Conservation (phyloP, 2,113 vertebrate genomes). For the Atractosteus spatula region DNA sequence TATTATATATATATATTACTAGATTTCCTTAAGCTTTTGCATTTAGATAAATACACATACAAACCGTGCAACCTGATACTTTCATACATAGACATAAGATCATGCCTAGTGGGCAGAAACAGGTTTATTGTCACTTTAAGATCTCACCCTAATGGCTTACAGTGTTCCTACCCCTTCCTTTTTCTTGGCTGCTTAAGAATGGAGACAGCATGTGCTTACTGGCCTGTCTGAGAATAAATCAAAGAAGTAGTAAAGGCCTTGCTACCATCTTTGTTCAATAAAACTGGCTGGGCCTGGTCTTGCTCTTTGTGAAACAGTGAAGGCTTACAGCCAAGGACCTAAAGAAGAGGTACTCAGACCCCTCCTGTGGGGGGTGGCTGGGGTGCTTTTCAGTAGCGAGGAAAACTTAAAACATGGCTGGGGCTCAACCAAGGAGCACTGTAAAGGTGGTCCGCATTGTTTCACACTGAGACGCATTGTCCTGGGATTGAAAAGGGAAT, state of each 20-base stretch:
- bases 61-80: too few relatives aligned
- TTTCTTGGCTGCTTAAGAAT: background rate
- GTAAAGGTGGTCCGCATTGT: conserved; percentile 24
- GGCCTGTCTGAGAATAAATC: conserved; percentile 14
- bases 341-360: conserved; percentile 22
- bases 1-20: too few relatives aligned
- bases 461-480: conserved; percentile 16
- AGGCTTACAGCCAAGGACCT: conserved; percentile 16
- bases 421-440: conserved; percentile 24
- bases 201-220: conserved; percentile 11
- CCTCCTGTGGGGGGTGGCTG: conserved; percentile 15
- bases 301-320: conserved; percentile 1
- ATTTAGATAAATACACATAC: too few relatives aligned
- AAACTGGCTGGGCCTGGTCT: conserved; percentile 5
- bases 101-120: background rate
- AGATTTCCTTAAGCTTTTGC: too few relatives aligned
- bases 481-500: conserved; percentile 20
- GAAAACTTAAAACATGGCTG: conserved; percentile 30
- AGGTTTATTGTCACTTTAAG: background rate
- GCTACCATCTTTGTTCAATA: conserved; percentile 18
- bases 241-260: conserved; percentile 11
- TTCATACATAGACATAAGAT: background rate
- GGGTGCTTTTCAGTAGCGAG: conserved; percentile 12
- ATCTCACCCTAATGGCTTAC: background rate
- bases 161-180: background rate